phyloP scores from a whole-genome alignment of 2,888 invertebrate species.

The Acrobasis consociella region DNA sequence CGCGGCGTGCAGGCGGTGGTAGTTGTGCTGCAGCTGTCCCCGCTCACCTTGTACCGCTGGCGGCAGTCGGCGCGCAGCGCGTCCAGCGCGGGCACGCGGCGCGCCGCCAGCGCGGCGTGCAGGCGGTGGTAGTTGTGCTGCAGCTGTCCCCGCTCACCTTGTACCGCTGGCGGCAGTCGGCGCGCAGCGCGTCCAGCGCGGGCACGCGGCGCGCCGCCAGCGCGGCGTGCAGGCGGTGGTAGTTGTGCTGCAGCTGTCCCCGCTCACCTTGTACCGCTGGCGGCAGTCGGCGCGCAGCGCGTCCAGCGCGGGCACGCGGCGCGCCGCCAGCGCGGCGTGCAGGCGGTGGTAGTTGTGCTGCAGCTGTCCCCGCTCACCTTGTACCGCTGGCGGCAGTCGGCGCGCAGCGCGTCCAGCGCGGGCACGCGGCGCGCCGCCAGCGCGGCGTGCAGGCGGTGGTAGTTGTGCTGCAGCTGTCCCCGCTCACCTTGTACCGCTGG shows the following conservation, averaged over 20 bases:
- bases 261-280: too few relatives aligned
- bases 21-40: too few relatives aligned
- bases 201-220: too few relatives aligned
- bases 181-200: conserved; percentile 93
- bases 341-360: conserved; percentile 95
- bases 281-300: conserved; percentile 87
- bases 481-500: conserved; percentile 80
- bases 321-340: conserved; percentile 70
- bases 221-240: conserved; percentile 96
- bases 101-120: too few relatives aligned
- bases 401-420: conserved; percentile 93
- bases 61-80: conserved; percentile 96
- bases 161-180: too few relatives aligned
- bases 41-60: too few relatives aligned
- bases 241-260: too few relatives aligned
- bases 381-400: too few relatives aligned
- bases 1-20: conserved; percentile 96
- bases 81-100: conserved; percentile 88
- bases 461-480: conserved; percentile 70
- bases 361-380: too few relatives aligned
- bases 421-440: conserved; percentile 41
- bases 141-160: too few relatives aligned
- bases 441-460: conserved; percentile 92
- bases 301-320: conserved; percentile 83
- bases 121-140: conserved; percentile 97